Percentiles rank a stretch among this genome's conserved stretches.
These are phyloP conservation scores for Cataglyphis hispanica DNA, from an alignment of 1,140 invertebrate species.

Conservation along the genomic window DNA sequence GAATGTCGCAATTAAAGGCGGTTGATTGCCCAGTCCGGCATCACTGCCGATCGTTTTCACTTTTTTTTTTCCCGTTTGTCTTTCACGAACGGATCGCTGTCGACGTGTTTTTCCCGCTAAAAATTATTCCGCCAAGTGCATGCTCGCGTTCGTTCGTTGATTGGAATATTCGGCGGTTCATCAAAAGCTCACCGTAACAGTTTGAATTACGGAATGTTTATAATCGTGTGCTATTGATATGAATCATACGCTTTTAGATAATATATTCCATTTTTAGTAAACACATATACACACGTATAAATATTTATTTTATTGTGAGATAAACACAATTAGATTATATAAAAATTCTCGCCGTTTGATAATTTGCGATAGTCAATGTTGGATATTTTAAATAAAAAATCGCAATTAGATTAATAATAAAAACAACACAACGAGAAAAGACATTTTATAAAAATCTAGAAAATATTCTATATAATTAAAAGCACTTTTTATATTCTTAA, in stretches of 20 bases:
- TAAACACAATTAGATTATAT: not conserved
- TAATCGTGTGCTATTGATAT: not conserved
- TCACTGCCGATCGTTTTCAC: slow-evolving; percentile 10
- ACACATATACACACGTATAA: not conserved
- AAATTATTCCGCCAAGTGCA: slow-evolving; percentile 20
- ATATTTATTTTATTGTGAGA: not conserved
- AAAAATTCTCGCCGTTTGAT: not conserved
- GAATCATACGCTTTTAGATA: not conserved
- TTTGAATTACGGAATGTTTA: not conserved
- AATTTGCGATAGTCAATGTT: not conserved
- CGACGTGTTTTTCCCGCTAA: slow-evolving; percentile 1
- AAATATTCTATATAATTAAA: not conserved
- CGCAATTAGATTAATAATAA: not conserved
- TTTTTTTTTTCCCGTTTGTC: not conserved
- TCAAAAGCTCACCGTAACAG: not conserved
- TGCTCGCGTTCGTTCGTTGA: not conserved
- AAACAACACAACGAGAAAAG: no score
- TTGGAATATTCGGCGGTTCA: not conserved
- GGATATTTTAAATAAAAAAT: not conserved
- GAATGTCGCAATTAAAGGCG: slow-evolving; percentile 56
- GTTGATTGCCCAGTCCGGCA: slow-evolving; percentile 23
- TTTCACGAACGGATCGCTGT: not conserved
- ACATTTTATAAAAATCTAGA: not conserved
- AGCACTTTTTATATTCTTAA: not conserved
- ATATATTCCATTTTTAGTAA: not conserved